Base-by-base conservation (phyloP, 2,797 vertebrate species). In the Clarias platycephalus region DNA sequence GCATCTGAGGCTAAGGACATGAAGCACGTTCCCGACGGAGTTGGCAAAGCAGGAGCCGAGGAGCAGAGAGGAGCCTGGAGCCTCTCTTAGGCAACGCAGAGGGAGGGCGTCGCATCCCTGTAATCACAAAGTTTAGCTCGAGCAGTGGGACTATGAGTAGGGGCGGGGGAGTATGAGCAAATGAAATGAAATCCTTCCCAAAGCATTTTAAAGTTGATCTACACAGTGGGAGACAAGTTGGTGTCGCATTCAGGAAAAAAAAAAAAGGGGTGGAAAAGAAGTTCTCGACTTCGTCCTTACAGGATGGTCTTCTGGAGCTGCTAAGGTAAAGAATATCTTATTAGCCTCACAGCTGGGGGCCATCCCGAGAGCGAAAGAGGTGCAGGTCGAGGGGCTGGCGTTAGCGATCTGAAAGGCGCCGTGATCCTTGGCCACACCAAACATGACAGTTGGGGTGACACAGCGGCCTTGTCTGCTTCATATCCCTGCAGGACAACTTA, bases 311-410 rank as follows among this genome's bases (percentile, higher is more conserved):
- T 77, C 67, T 55, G 58, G 91, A 91, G 90, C 85, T 89, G 90
- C 89, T 91, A 92, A 92, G 91, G 93, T 94, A 93, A 92, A 89
- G 93, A 94, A 94, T 94, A 87, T 91, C 90, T 94, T 93, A 94
- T 94, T 94, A 94, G 92, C 88, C 89, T 91, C 93, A 89, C 93
- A 94, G 93, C 92, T 91, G 93, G 93, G 91, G 90, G 82, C 66
- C 84, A 49, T 58, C 87, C 88, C 80, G 88, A 90, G 93, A 91
- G 89, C 78, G 72, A 91, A 64, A 81, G 89, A 89, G 86, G 89
- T 84, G 84, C 86, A 6, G 91, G 92, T 91, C 91, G 91, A 91
- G 92, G 91, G 92, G 92, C 93, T 92, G 90, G 93, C 93, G 93
- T 93, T 94, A 94, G 94, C 91, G 91, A 93, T 92, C 91, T 90